Base-by-base conservation (phyloP, 2,113 vertebrate genomes). In the Nanorana parkeri region DNA sequence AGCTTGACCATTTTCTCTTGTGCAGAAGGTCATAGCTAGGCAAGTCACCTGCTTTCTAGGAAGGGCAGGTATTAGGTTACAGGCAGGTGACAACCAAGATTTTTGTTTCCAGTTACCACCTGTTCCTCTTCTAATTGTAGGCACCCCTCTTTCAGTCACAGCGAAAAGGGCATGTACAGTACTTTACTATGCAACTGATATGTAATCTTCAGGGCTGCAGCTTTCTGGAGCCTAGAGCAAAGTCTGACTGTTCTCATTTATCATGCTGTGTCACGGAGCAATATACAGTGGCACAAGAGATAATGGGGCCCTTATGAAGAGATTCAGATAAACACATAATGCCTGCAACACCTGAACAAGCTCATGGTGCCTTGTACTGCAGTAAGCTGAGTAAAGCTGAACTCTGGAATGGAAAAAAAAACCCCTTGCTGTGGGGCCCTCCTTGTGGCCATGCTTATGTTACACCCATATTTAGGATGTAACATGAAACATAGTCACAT, bases 81-180 rank as follows among this genome's bases (percentile, higher is more conserved):
- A 28, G 24, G 61, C 63, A 77, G 75, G 75, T 77, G 75, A 77
- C 75, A 65, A 41, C 61, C 2, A 20, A 32, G 72, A 36, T 17
- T 36, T 58, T 8, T 56, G 41, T 66, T 63, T 78, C 63, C 61
- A 20, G 13, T 29, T 20, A 21, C 63, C 41, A 55, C 63, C 76
- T 78, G 76, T 32, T 69, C 19, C 5, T 41, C 16, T 10, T 52
- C 17, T 1, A 16, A 23, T 7, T 63, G 21, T 24, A 21, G 24
- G 21, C 60, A 1, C 16, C 15, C 51, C 2, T 17, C 13, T 17
- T 8, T 11, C 23, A 20, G 21, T 26, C 47, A 26, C 41, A 54
- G 64, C 1, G 16, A 17, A 20, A 60, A 36, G 20, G 55, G 11
- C 17, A 56, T 61, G 56, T 41, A n/a, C n/a, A n/a, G n/a, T n/a